Evolutionary conservation across 2,888 invertebrate species (phyloP).

Genomic region (Parnassius glacialis): DNA sequence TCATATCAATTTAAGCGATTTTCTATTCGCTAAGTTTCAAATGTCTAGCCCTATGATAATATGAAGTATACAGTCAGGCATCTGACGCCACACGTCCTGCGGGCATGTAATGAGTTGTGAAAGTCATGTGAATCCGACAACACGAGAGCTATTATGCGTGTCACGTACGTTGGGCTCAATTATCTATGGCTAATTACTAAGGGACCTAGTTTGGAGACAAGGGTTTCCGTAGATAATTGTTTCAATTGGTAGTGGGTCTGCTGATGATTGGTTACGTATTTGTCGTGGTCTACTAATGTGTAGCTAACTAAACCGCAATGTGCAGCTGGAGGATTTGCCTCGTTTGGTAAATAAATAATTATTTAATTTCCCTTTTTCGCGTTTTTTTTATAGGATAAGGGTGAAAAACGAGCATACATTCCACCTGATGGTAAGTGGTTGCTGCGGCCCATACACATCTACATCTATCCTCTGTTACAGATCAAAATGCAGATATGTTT

Average conservation of each 20-base stretch:
- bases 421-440: too few relatives aligned
- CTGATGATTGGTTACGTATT: conserved; percentile 9
- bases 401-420: too few relatives aligned
- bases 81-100: conserved; percentile 54
- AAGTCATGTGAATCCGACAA: conserved; percentile 65
- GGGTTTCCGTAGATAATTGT: conserved; percentile 18
- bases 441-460: too few relatives aligned
- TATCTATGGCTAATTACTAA: conserved; percentile 60
- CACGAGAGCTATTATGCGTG: conserved; percentile 56
- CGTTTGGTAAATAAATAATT: too few relatives aligned
- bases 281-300: conserved; percentile 35
- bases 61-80: conserved; percentile 31
- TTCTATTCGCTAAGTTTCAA: too few relatives aligned
- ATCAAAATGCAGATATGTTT: too few relatives aligned
- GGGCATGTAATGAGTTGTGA: conserved; percentile 62
- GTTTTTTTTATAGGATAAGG: too few relatives aligned
- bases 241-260: conserved; percentile 11
- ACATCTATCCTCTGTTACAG: too few relatives aligned
- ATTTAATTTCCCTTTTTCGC: too few relatives aligned
- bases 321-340: too few relatives aligned
- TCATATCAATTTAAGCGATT: too few relatives aligned
- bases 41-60: background rate
- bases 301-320: conserved; percentile 33
- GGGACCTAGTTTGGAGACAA: conserved; percentile 44
- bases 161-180: conserved; percentile 57